phyloP scores from a whole-genome alignment of 2,888 invertebrate genomes.

The Tenthredo notha region DNA sequence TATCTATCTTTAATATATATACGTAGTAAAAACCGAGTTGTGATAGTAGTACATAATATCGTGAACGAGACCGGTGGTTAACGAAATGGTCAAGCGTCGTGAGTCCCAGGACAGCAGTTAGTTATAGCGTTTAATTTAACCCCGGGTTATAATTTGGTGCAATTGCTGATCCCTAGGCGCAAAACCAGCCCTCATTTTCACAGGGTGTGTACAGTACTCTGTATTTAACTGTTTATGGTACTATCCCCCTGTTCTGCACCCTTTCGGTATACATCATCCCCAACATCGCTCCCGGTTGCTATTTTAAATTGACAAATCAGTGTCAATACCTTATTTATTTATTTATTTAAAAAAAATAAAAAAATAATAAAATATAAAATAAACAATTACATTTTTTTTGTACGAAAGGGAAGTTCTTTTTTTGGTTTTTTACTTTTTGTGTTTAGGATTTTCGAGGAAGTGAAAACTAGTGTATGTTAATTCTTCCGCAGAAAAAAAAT shows the following conservation, averaged over 20 bases:
- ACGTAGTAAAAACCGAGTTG: neutral
- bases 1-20: neutral
- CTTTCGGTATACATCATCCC: neutral
- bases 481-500: slow-evolving; percentile 42
- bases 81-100: slow-evolving; percentile 18
- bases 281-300: neutral
- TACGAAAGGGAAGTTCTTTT: neutral
- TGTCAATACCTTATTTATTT: neutral
- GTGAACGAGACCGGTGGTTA: slow-evolving; percentile 12
- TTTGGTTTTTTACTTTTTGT: neutral
- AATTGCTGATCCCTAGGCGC: slow-evolving; percentile 68
- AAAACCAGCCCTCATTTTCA: slow-evolving; percentile 58
- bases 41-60: slow-evolving; percentile 11
- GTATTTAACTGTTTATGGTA: slow-evolving; percentile 40
- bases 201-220: neutral
- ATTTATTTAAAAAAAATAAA: neutral
- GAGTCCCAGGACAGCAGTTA: slow-evolving; percentile 45
- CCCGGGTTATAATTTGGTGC: slow-evolving; percentile 60
- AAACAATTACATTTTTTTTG: neutral
- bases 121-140: slow-evolving; percentile 53
- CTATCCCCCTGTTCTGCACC: neutral
- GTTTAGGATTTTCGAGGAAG: slow-evolving; percentile 23
- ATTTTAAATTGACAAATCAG: neutral
- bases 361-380: neutral
- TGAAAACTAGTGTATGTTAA: neutral